Conservation (phyloP, 2,113 vertebrate species). For the Arenaria interpres region DNA sequence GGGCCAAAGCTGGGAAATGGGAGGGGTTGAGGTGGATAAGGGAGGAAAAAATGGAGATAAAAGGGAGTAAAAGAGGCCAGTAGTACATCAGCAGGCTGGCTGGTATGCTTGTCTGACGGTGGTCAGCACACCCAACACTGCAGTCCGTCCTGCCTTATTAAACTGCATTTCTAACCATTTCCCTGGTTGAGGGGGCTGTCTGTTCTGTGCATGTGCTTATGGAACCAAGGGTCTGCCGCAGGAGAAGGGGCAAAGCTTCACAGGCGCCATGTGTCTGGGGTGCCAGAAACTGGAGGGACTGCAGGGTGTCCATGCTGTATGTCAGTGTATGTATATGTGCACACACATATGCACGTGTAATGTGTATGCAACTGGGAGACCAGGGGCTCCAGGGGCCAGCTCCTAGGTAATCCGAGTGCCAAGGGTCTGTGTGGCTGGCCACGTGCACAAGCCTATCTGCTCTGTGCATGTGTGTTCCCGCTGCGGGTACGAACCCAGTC, state of each 20-base stretch:
- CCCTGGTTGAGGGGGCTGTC: no score
- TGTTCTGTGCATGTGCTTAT: fast-evolving
- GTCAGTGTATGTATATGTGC: background rate
- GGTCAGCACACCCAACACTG: fast-evolving
- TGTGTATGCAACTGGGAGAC: background rate
- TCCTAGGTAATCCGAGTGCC: fast-evolving
- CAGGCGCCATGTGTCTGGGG: fast-evolving
- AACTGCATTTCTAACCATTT: background rate
- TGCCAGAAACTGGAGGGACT: background rate
- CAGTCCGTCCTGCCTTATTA: background rate
- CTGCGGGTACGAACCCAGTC: fast-evolving
- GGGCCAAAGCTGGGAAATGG: background rate
- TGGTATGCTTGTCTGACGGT: fast-evolving
- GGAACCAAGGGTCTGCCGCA: background rate
- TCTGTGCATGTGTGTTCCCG: fast-evolving
- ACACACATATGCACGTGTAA: background rate
- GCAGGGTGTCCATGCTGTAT: fast-evolving
- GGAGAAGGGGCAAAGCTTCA: background rate
- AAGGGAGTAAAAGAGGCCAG: background rate
- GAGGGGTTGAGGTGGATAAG: background rate
- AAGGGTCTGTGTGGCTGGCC: background rate
- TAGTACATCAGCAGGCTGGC: background rate
- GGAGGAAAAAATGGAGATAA: background rate
- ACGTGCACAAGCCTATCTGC: background rate
- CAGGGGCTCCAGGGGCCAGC: background rate